Base-by-base conservation (phyloP, 2,888 invertebrate species). In the Parthenolecanium corni region DNA sequence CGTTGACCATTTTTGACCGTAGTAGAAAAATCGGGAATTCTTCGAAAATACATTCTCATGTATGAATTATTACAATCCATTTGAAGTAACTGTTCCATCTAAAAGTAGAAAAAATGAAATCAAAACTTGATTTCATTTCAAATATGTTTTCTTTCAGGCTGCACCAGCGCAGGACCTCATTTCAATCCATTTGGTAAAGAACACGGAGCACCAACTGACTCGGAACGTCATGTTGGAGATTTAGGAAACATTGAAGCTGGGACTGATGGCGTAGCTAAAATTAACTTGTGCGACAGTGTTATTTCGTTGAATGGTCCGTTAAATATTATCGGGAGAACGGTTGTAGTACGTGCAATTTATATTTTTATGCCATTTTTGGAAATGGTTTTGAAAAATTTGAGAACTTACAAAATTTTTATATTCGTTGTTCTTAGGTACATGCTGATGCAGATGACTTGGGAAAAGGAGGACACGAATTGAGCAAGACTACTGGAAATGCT, bases 391-490 rank as follows among this genome's bases (percentile, higher is more conserved):
- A 23, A 23, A 23, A 16, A 31, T 18, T 3, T n/a, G 12, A 6
- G 4, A 25, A 21, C 16, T 21, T 14, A 4, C 2, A 11, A 23
- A 25, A 25, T 46, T 6, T 40, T 14, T 25, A 36, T 61, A 56
- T 25, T 40, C 11, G n/a, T n/a, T 54, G 63, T 67, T n/a, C 57
- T 14, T 49, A 70, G 74, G 77, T 95, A 6, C 95, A 96, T 74
- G 93, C 88, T 46, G 93, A 93, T 76, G 82, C 83, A 0, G 96
- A 96, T 76, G 96, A 96, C 75, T 77, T 95, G 65, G 95, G 95
- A n/a, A 75, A 83, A 66, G 94, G 94, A 31, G 93, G 92, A 0
- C 89, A 92, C 71, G 92, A 94, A 72, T 77, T 92, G 67, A 94
- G 93, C 78, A 86, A 86, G 76, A 84, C 86, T 3, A 96, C 95